Base-by-base conservation (phyloP, 2,113 vertebrate genomes). In the Indicator indicator region DNA sequence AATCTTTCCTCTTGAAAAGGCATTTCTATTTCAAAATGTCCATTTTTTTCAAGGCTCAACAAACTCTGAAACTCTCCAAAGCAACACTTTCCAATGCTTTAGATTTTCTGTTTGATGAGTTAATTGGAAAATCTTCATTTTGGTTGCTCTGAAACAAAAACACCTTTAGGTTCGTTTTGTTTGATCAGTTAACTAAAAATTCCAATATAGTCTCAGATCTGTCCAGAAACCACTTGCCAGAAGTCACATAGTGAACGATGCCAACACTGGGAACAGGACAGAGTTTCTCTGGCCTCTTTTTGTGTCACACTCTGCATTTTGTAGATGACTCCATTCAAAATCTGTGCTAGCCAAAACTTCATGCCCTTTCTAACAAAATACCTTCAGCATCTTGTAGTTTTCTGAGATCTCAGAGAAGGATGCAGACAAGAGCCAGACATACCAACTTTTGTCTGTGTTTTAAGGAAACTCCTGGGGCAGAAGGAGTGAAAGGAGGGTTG, bases 121-220 rank as follows among this genome's bases (percentile, higher is more conserved):
- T 91, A 46, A 88, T 87, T 87, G 78, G 64, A 93, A 90, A 82
- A 85, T 52, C 42, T 82, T 9, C 33, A 12, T 89, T 54, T 78
- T 65, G 21, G 8, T 55, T 84, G 36, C n/a, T 20, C 56, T 70
- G 55, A 84, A 86, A 81, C 4, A 12, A 82, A 78, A 84, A 46
- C 18, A 71, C 32, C 38, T 71, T 56, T 59, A 40, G 36, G 28
- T 55, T 84, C 16, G 18, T 78, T 86, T 55, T 78, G 40, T 77
- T 63, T 67, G 30, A 32, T 73, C 60, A 70, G 27, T 71, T 64
- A 58, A 56, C 69, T 67, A 30, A 27, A 70, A 55, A 68, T 44
- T 69, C 64, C 56, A 36, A 1, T 55, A 3, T 19, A 68, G 36
- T 69, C 46, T 75, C 21, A 55, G 26, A 58, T 48, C 48, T 67